Base-by-base conservation (phyloP, 2,113 vertebrate genomes). In the Fukomys damarensis region DNA sequence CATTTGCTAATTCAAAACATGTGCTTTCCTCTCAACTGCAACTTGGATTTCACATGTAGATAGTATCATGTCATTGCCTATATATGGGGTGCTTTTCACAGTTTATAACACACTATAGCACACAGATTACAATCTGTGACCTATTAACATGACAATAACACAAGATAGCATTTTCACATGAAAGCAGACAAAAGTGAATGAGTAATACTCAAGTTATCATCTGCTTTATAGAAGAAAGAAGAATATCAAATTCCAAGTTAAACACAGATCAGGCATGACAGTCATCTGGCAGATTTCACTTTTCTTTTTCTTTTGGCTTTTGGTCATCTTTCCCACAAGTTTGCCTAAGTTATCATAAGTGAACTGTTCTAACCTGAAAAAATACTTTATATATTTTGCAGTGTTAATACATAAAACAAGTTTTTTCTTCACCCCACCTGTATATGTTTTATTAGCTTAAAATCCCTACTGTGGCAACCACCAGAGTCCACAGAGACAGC, bases 101-200 rank as follows among this genome's bases (percentile, higher is more conserved):
- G 10, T 61, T 92, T 92, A n/a, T 43, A 93, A 66, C 49, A 84
- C 26, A 93, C 14, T 86, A n/a, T n/a, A n/a, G n/a, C n/a, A n/a
- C n/a, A n/a, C n/a, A n/a, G 66, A 59, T 76, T 72, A 88, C 24
- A 76, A 46, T 49, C 30, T 70, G 3, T n/a, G 63, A 86, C 30
- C 86, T 83, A 79, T 58, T 82, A 83, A 63, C 28, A 63, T 70
- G 66, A 7, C 41, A 86, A 56, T 56, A 28, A 85, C 30, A 59
- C 7, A 86, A 41, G 3, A 84, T 16, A 72, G 7, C 9, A 46
- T 74, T 38, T 80, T 89, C 59, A 66, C 54, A 5, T 49, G 12
- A 91, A 61, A 70, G 6, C n/a, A 66, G n/a, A 66, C 38, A 70
- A 7, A 94, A 91, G 84, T 46, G 61, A 81, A 41, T 68, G 59